These are phyloP conservation scores for Oryzias celebensis DNA, from an alignment of 2,113 vertebrate genomes.

Conservation along the genomic window DNA sequence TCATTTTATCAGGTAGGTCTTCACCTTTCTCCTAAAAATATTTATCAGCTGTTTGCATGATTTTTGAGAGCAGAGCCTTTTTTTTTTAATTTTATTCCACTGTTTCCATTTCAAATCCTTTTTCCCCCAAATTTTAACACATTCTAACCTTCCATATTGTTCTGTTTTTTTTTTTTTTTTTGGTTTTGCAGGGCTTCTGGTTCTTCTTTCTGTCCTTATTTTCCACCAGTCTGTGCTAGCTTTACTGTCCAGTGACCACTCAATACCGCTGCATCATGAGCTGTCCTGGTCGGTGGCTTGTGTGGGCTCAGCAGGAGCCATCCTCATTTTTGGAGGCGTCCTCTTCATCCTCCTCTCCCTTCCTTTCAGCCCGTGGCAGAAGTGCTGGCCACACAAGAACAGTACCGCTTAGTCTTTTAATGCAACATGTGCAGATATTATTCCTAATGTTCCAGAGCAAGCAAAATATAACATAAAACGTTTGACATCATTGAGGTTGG, in stretches of 20 bases:
- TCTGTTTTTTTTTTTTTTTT: neutral
- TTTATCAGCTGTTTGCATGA: neutral
- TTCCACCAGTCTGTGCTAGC: constrained; percentile 85
- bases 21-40: constrained; percentile 1
- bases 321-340: constrained; percentile 80
- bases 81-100: neutral
- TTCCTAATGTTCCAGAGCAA: constrained; percentile 32
- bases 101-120: neutral
- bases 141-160: neutral
- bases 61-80: neutral
- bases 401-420: constrained; percentile 63
- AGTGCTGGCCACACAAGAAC: constrained; percentile 72
- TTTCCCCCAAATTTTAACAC: neutral
- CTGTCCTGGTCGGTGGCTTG: constrained; percentile 89
- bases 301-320: constrained; percentile 75
- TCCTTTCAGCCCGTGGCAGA: constrained; percentile 77
- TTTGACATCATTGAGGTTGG: constrained; percentile 22
- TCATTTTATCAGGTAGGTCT: constrained; percentile 83
- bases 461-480: constrained; percentile 9
- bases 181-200: constrained; percentile 79
- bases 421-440: neutral
- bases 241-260: constrained; percentile 76
- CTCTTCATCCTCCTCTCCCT: constrained; percentile 82
- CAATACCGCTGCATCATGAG: constrained; percentile 78
- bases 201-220: constrained; percentile 80